A percentile compares a stretch with the other conserved stretches of the same genome.
Evolutionary conservation across 1,140 invertebrate species (phyloP).

Genomic region (Philopotamus ludificatus): DNA sequence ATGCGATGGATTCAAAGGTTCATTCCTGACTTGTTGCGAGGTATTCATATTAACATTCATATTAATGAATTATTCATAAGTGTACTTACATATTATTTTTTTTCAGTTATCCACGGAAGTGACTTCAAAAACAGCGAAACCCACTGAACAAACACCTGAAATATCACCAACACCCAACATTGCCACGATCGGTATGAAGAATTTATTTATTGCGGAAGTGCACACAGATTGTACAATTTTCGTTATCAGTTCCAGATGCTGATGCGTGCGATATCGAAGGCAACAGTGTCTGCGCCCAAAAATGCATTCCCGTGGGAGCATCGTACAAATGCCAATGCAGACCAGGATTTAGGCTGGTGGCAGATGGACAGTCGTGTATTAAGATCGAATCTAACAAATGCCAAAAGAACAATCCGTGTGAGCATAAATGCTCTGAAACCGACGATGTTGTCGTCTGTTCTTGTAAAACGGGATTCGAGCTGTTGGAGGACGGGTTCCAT

Average conservation of each 20-base stretch:
- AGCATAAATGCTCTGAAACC: constrained; percentile 65
- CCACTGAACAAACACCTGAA: too few relatives aligned
- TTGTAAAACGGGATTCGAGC: constrained; percentile 67
- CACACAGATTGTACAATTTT: too few relatives aligned
- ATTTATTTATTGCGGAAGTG: too few relatives aligned
- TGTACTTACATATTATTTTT: too few relatives aligned
- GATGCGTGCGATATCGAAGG: constrained; percentile 47
- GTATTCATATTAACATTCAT: too few relatives aligned
- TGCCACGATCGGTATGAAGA: too few relatives aligned
- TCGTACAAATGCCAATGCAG: constrained; percentile 75
- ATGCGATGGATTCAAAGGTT: too few relatives aligned
- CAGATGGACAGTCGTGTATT: constrained; percentile 60
- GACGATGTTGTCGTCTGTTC: constrained; percentile 62
- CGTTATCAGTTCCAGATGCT: constrained; percentile 1
- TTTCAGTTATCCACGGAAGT: too few relatives aligned
- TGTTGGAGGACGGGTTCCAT: constrained; percentile 66
- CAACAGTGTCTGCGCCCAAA: constrained; percentile 70
- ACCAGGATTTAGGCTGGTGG: constrained; percentile 62
- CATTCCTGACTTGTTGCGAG: too few relatives aligned
- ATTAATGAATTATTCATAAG: too few relatives aligned
- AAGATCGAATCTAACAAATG: constrained; percentile 53
- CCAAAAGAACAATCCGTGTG: constrained; percentile 63
- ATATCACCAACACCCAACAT: too few relatives aligned
- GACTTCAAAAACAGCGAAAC: too few relatives aligned
- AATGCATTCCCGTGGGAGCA: constrained; percentile 65